Base-by-base conservation (phyloP, 2,888 invertebrate species). In the Parascotia fuliginaria region DNA sequence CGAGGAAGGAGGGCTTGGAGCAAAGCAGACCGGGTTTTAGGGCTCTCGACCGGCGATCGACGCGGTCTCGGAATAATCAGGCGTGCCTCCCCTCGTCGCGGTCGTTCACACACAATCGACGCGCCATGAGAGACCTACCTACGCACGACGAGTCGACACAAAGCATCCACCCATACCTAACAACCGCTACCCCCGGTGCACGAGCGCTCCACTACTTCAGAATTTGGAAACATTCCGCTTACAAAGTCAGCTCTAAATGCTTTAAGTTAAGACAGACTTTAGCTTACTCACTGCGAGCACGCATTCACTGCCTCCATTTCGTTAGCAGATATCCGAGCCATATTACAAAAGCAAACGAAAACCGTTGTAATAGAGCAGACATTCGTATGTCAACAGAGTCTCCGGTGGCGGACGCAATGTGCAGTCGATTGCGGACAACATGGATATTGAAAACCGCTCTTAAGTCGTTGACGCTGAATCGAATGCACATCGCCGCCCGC, bases 51-150 rank as follows among this genome's bases (percentile, higher is more conserved):
- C 81, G 78, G 73, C 80, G 85, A 87, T 85, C 86, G 80, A 81
- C 85, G 77, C 79, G 79, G 81, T 74, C 83, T 81, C 81, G 77
- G 86, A 79, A 89, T 90, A 91, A 91, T 90, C 90, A 85, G 78
- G 81, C 83, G 75, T 70, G 83, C 83, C 81, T 83, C 89, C 89
- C 90, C 85, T 85, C 81, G 81, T 60, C 79, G 81, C 87, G 89
- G 88, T 89, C 89, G 91, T 91, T 90, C 89, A 89, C 90, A 90
- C 89, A 89, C 85, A 87, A 86, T 85, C 85, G 85, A 83, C 82
- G 81, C 78, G 76, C 78, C 79, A 78, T 73, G 75, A 80, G 84
- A 79, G 81, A 81, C 82, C 85, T 86, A 82, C 87, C 90, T 87
- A 89, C 90, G 85, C 87, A 85, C 81, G 73, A 78, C 79, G 75